Conservation (phyloP, 2,888 invertebrate species). For the Axea sp. region DNA sequence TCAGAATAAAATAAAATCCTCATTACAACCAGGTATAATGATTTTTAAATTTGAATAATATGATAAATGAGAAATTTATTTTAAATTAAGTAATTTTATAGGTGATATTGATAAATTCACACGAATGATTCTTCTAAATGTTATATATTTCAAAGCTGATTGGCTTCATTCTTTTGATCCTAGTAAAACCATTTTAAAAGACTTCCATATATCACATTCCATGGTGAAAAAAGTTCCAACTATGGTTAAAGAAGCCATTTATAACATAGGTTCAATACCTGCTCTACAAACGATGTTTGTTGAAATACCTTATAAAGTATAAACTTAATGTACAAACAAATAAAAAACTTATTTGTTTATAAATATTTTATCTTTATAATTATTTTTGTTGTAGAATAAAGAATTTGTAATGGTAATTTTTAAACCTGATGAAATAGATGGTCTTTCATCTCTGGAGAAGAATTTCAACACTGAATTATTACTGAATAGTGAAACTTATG, state of each 20-base stretch:
- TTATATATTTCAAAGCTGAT: conserved; percentile 90
- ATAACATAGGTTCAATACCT: conserved; percentile 79
- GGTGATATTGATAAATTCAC: conserved; percentile 82
- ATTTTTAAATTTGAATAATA: background rate
- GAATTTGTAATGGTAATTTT: conserved; percentile 88
- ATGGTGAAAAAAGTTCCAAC: conserved; percentile 84
- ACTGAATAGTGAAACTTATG: conserved; percentile 51
- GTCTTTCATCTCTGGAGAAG: conserved; percentile 79
- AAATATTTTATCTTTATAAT: background rate
- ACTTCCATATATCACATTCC: conserved; percentile 83
- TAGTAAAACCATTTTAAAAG: conserved; percentile 73
- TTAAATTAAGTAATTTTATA: conserved; percentile 65
- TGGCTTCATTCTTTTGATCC: conserved; percentile 86
- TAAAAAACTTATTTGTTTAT: background rate
- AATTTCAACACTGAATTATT: conserved; percentile 76
- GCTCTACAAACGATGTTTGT: conserved; percentile 83
- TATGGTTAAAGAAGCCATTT: conserved; percentile 84
- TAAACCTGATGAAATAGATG: conserved; percentile 85
- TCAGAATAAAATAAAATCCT: conserved; percentile 88
- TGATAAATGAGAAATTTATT: background rate
- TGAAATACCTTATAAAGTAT: conserved; percentile 85
- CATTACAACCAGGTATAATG: conserved; percentile 82
- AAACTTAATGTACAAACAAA: background rate
- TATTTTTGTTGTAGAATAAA: conserved; percentile 78
- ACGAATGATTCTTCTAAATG: conserved; percentile 88